Evolutionary conservation across 2,797 vertebrate genomes (phyloP), one percentile per base, ranked within the genome.

Genomic region (Picus viridis): DNA sequence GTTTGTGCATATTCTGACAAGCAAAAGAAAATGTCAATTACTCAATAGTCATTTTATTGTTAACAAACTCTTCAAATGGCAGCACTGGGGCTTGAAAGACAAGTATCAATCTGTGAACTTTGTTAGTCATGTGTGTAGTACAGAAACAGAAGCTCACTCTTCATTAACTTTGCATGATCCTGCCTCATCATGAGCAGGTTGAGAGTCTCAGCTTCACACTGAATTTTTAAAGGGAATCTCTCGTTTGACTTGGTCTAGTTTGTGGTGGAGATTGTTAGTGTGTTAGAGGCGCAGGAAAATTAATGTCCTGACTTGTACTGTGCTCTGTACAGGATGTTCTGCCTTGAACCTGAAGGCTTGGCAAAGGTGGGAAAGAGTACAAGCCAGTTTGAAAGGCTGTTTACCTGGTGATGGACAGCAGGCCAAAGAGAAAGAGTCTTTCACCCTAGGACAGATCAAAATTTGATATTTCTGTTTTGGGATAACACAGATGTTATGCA

Each of bases 281-380:
- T 29, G 70, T 22, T 36, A 26, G 11, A 53, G 58, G n/a, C 34
- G n/a, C 32, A 49, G 67, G 56, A 47, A 47, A 56, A 51, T 1
- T 1, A 30, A 14, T 12, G n/a, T 7, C 45, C 23, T 41, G 19
- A 6, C 17, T 17, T 0, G 3, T 13, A 10, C 17, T 1, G 0
- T 34, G 51, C 16, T 34, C 39, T 14, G 16, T 15, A 24, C n/a
- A 26, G 27, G 32, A 23, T 30, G 3, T 76, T 72, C 29, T 75
- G 26, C n/a, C 54, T n/a, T 16, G 39, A 19, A 1, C 0, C 41
- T 30, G 9, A 0, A 32, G 54, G 27, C 7, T 2, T 19, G 36
- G 36, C 27, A 68, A 71, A 79, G 30, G 36, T 5, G 23, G 47
- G 47, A 8, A 4, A 19, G 15, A 36, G 9, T 2, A 14, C n/a